A percentile compares a stretch with the other conserved stretches of the same genome.
phyloP scores from a whole-genome alignment of 1,140 invertebrate genomes.

The Camponotus floridanus region DNA sequence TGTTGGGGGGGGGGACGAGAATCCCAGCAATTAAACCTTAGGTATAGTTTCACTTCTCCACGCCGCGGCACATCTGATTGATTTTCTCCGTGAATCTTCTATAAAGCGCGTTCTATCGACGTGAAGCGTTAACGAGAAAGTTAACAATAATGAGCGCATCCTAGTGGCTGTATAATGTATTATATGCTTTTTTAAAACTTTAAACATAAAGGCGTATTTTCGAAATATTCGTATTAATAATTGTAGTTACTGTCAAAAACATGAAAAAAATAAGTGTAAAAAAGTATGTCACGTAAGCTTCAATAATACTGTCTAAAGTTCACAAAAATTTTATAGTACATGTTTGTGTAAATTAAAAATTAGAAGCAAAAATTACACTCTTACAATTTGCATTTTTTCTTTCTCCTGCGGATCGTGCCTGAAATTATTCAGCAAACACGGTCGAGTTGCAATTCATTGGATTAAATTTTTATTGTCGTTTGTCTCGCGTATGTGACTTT shows the following conservation, averaged over 20 bases:
- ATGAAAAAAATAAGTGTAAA: neutral
- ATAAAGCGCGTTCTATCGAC: neutral
- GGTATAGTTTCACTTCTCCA: constrained; percentile 13
- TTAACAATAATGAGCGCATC: neutral
- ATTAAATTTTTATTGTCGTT: constrained; percentile 65
- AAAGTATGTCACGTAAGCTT: no score
- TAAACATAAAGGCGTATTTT: neutral
- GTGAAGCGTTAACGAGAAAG: neutral
- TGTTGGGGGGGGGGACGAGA: no score
- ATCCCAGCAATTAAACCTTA: neutral
- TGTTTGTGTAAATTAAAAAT: neutral
- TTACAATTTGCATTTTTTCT: neutral
- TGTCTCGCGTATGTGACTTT: constrained; percentile 60
- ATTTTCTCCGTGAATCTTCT: neutral
- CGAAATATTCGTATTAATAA: neutral
- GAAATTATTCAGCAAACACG: constrained; percentile 37
- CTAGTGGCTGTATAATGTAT: neutral
- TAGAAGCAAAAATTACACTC: neutral
- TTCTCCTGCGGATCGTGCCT: neutral
- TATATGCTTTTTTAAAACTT: neutral
- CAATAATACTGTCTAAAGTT: neutral
- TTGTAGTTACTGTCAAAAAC: neutral
- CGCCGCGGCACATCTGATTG: neutral
- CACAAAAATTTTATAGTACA: neutral
- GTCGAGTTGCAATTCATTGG: constrained; percentile 62